Percentiles rank a stretch among this genome's conserved stretches.
These are phyloP conservation scores for Pygmarrhopalites habei DNA, from an alignment of 1,140 invertebrate genomes.

Conservation along the genomic window DNA sequence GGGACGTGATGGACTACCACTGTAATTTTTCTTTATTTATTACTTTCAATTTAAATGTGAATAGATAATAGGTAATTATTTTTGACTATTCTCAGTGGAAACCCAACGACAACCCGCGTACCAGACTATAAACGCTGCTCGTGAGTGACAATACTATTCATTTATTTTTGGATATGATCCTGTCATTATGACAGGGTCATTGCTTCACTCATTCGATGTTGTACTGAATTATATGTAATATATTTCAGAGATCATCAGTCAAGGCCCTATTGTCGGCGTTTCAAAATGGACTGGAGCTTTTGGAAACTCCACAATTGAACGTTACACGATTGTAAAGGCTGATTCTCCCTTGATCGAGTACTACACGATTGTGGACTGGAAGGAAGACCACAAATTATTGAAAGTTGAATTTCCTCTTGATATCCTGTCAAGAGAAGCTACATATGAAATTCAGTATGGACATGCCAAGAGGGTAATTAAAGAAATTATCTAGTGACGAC, in stretches of 20 bases:
- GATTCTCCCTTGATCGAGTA: constrained; percentile 46
- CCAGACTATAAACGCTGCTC: no score
- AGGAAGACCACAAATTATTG: constrained; percentile 50
- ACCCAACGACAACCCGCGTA: constrained; percentile 42
- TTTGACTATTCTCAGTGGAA: no score
- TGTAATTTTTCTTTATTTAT: no score
- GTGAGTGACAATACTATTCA: no score
- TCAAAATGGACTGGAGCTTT: constrained; percentile 43
- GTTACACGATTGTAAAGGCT: constrained; percentile 47
- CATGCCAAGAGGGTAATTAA: constrained; percentile 46
- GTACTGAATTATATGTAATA: no score
- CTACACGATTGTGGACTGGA: constrained; percentile 45
- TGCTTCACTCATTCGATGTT: no score
- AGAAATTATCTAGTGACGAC: no score
- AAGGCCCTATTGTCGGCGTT: constrained; percentile 41
- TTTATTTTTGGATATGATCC: no score
- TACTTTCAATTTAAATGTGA: no score
- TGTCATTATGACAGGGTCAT: no score
- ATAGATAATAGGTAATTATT: no score
- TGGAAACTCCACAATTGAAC: constrained; percentile 45
- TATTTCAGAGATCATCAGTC: constrained; percentile 41
- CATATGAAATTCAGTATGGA: constrained; percentile 52
- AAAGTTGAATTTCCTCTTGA: constrained; percentile 50
- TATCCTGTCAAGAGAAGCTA: constrained; percentile 43
- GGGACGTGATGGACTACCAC: constrained; percentile 51